Evolutionary conservation across 1,140 invertebrate species (phyloP), one percentile per base, ranked within the genome.

Genomic region (Subanguina moxae): DNA sequence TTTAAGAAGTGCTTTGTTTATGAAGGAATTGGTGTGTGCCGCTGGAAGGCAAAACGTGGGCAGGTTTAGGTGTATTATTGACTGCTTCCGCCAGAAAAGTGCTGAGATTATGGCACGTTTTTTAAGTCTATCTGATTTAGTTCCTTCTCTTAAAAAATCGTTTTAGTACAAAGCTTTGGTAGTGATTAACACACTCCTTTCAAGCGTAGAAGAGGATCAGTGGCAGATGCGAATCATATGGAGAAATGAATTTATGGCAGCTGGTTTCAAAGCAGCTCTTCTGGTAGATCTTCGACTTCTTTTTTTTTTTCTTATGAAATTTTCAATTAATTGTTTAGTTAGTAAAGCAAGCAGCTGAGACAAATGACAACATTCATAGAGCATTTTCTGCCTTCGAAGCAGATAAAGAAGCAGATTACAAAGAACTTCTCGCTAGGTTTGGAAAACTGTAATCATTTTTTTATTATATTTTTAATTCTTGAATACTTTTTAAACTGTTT

Each of bases 171-270:
- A 70, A 46, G 74, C 71, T 19, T 38, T 73, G 11, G 13, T 30
- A 19, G 52, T 73, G 8, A 73, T 73, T 28, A 62, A 72, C 45
- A 62, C 58, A 17, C 38, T 73, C 9, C 52, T 73, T 17, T 62
- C 43, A 0, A 28, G 57, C n/a, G 48, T 56, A 23, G 72, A 76
- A 21, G 72, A 76, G 11, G 57, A 57, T 30, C 74, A 73, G n/a
- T 73, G 73, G 72, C 52, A 62, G 28, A 27, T 76, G 46, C 72
- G 73, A 13, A 72, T 76, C 32, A 25, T 76, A 11, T 76, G 74
- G 72, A 72, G 72, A 11, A 42, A 42, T 43, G 72, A 73, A 42
- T 43, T 73, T 1, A 28, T 76, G 38, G 17, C 43, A 25, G 48
- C 68, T 7, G 72, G 72, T n/a, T 56, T 73, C 23, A 68, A 62